Percentiles rank a stretch among this genome's conserved stretches.
These are phyloP conservation scores for Sebastes itinus DNA, from an alignment of 2,797 vertebrate species.

Conservation along the genomic window DNA sequence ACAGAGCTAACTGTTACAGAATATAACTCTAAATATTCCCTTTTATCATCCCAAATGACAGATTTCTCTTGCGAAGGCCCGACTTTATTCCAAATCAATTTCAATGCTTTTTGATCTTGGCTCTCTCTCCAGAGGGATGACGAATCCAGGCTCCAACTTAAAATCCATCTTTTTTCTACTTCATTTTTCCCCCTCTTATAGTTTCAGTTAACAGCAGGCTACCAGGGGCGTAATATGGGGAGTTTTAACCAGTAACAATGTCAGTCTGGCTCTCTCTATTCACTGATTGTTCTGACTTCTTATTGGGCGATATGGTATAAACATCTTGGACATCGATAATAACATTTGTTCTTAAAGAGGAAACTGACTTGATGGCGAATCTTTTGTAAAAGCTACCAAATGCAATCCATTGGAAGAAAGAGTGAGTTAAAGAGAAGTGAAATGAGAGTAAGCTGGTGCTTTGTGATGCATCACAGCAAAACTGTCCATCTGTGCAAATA, in stretches of 20 bases:
- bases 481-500: conserved; percentile 42
- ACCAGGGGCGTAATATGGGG: not conserved
- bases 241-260: not conserved
- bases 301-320: not conserved
- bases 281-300: not conserved
- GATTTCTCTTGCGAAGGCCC: conserved; percentile 62
- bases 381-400: not conserved
- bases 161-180: conserved; percentile 55
- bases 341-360: not conserved
- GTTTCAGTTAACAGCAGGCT: conserved; percentile 25
- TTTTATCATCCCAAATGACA: conserved; percentile 69
- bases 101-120: conserved; percentile 63
- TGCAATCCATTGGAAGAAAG: not conserved
- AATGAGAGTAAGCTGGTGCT: conserved; percentile 4
- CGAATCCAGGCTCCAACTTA: conserved; percentile 39
- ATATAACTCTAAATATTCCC: conserved; percentile 57
- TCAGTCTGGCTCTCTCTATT: not conserved
- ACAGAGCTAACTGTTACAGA: conserved; percentile 31
- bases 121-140: conserved; percentile 50
- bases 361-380: not conserved
- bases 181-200: not conserved
- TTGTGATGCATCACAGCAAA: conserved; percentile 13
- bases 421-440: not conserved
- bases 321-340: not conserved
- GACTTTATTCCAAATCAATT: conserved; percentile 68